Evolutionary conservation across 2,797 vertebrate species (phyloP).

Genomic region (Ficedula albicollis): DNA sequence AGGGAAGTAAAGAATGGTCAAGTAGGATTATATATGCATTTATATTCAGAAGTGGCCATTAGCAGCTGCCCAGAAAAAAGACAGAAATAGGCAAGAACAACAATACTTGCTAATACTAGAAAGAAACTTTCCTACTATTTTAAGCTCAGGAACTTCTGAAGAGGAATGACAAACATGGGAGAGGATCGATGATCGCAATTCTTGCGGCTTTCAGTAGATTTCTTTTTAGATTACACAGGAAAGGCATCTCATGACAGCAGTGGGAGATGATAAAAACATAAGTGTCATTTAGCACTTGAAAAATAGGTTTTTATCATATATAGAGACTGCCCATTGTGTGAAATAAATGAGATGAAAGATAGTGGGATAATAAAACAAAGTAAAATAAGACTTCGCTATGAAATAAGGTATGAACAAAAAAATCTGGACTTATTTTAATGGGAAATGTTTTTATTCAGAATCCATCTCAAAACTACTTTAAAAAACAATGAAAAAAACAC

Average conservation of each 20-base stretch:
- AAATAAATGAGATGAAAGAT: not conserved
- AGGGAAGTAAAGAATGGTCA: not conserved
- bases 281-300: not conserved
- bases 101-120: not conserved
- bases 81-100: not conserved
- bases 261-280: not conserved
- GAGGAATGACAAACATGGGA: not conserved
- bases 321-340: not conserved
- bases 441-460: not conserved
- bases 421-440: not conserved
- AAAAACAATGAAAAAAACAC: not conserved
- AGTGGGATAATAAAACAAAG: not conserved
- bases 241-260: not conserved
- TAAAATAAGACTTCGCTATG: not conserved
- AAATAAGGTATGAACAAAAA: not conserved
- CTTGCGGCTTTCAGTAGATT: not conserved
- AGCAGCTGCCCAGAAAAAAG: not conserved
- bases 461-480: not conserved
- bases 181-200: fast-evolving
- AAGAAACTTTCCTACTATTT: not conserved
- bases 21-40: not conserved
- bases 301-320: not conserved
- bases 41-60: not conserved
- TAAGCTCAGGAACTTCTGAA: not conserved
- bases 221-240: not conserved